phyloP scores from a whole-genome alignment of 2,797 vertebrate species.

The Merluccius polli region DNA sequence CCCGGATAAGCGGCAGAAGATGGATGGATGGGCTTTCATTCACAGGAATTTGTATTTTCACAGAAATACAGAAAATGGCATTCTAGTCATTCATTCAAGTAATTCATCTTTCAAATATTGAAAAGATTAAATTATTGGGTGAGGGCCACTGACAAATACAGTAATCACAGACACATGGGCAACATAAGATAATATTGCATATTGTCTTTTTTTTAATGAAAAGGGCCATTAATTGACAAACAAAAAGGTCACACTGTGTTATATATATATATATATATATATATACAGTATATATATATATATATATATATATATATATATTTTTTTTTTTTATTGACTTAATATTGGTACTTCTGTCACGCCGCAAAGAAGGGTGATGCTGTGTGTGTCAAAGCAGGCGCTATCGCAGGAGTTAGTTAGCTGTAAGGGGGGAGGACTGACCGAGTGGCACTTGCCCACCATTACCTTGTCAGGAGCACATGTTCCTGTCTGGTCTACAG shows the following conservation, averaged over 20 bases:
- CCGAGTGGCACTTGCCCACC: slow-evolving; percentile 1
- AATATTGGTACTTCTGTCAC: neutral
- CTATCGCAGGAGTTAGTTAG: neutral
- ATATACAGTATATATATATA: neutral
- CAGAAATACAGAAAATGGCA: too few species aligned
- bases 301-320: neutral
- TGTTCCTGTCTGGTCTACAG: neutral
- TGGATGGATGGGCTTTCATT: neutral
- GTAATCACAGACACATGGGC: too few species aligned
- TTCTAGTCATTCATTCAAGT: too few species aligned
- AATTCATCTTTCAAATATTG: neutral
- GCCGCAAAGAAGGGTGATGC: neutral
- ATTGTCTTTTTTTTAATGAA: neutral
- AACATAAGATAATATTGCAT: neutral
- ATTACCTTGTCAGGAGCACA: slow-evolving; percentile 2
- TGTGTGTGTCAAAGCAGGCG: neutral
- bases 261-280: neutral
- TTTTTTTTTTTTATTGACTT: neutral
- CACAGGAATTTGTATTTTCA: too few species aligned
- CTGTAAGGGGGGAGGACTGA: neutral
- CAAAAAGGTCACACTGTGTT: too few species aligned
- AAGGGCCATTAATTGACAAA: too few species aligned
- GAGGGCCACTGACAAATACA: too few species aligned
- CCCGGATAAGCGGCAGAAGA: too few species aligned
- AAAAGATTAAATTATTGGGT: neutral